Base-by-base conservation (phyloP, 2,797 vertebrate genomes). In the Hydrocynus forskahlii region DNA sequence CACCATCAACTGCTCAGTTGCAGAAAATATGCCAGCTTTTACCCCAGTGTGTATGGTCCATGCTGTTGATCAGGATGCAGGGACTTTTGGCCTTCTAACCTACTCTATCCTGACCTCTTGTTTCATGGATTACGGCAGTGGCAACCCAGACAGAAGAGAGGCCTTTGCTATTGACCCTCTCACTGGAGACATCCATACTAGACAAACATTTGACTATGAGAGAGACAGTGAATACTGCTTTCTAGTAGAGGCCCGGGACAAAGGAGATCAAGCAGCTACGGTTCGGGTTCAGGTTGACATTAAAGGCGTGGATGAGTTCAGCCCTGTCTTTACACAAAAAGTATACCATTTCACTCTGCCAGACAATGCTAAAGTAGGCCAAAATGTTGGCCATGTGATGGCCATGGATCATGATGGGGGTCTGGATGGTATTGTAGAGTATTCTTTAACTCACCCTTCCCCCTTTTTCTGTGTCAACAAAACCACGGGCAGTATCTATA, bases 271-370 rank as follows among this genome's bases (percentile, higher is more conserved):
- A 68, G 87, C 92, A 14, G 94, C 97, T 13, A 96, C 92, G 0
- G 38, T 95, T 54, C 91, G 85, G 81, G 92, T 98, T 75, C 94
- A 95, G 86, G 89, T 99, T n/a, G 85, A 92, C 79, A 91, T 99
- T 52, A 94, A 95, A 76, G 96, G 96, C 10, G 87, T 89, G 79
- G 97, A 99, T 88, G 97, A 99, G 89, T 99, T 96, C 90, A 95
- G 96, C 81, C 98, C 97, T 0, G 59, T 97, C 71, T 99, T 98
- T 86, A 94, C 94, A 63, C 95, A 97, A 86, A 94, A 95, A 64
- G 89, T 88, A 0, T 99, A 99, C 88, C 93, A 92, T 78, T 98
- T 99, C 87, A 86, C 87, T 78, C 92, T 99, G 12, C 94, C 94
- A 0, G 88, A 92, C 82, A 92, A 94, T 55, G 85, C 90, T 0